Evolutionary conservation across 2,888 invertebrate species (phyloP).

Genomic region (Oithona nana): DNA sequence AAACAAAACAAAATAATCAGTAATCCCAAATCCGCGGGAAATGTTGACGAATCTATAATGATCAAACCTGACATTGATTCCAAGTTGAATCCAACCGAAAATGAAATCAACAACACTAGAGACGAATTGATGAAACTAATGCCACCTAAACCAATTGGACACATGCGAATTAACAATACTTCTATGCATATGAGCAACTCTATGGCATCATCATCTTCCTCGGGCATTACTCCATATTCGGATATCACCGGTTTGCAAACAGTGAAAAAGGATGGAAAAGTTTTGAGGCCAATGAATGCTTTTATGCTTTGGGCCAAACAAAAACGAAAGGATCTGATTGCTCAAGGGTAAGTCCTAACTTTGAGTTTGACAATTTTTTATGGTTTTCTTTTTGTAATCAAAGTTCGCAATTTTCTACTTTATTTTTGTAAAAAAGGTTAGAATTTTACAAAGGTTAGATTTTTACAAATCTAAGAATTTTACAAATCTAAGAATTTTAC

Average conservation of each 20-base stretch:
- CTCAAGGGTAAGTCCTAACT: background rate
- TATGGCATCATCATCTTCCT: too few species aligned
- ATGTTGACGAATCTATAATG: background rate
- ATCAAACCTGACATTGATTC: background rate
- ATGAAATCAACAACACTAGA: background rate
- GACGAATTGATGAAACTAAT: background rate
- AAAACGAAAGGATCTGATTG: background rate
- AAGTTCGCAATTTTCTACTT: too few species aligned
- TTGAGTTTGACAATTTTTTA: background rate
- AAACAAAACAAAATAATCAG: background rate
- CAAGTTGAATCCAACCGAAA: background rate
- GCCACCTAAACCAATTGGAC: background rate
- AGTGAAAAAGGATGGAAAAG: background rate
- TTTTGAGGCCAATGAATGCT: background rate
- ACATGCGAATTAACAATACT: background rate
- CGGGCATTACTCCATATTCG: background rate
- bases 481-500: too few species aligned
- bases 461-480: too few species aligned
- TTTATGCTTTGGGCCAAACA: constrained; percentile 13
- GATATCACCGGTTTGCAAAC: background rate
- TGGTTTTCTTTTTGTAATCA: too few species aligned
- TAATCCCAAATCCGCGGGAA: background rate
- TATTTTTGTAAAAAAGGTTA: too few species aligned
- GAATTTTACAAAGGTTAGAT: background rate
- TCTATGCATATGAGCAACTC: too few species aligned